Base-by-base conservation (phyloP, 2,888 invertebrate genomes). In the Nineta flava region DNA sequence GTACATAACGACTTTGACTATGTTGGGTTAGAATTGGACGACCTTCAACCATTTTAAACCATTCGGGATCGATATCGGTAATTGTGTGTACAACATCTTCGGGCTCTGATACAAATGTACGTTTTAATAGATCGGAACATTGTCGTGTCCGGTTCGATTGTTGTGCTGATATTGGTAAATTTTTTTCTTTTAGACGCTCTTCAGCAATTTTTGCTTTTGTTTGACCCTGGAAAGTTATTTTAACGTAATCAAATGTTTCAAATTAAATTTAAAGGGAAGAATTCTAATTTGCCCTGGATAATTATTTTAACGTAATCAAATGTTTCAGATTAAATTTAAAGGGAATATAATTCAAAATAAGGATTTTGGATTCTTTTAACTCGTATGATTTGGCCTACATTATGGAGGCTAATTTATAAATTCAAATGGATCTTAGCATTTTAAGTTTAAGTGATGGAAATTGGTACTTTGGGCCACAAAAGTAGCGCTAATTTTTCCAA, bases 1-100 rank as follows among this genome's bases (percentile, higher is more conserved):
- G 61, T 56, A 79, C 61, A 58, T 82, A 82, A 9, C 74, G 68
- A 54, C 71, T 68, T 46, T 74, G 68, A 52, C 75, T 76, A 54
- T 79, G 74, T 55, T 71, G 73, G 56, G 74, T 72, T 47, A 72
- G 67, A 21, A 77, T 67, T 1, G 78, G 74, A 32, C 79, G 70
- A 7, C 79, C 79, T 61, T 74, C 73, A 34, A 80, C 70, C 35
- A 76, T 73, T 1, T 72, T 71, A 59, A 77, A 81, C 61, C 79
- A 81, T 53, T 76, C 72, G 0, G 79, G 76, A 60, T 81, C 79
- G 38, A 81, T 70, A 62, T 81, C 79, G 13, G 76, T 68, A 46
- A 81, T 75, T 1, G 77, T 75, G 54, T 72, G 70, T 26, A 74
- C 71, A 53, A 70, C 70, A 56, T 75, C 70, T 31, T 66, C 64